Percentiles rank a stretch among this genome's conserved stretches.
Evolutionary conservation across 2,113 vertebrate species (phyloP).

Genomic region (Enhydra lutris): DNA sequence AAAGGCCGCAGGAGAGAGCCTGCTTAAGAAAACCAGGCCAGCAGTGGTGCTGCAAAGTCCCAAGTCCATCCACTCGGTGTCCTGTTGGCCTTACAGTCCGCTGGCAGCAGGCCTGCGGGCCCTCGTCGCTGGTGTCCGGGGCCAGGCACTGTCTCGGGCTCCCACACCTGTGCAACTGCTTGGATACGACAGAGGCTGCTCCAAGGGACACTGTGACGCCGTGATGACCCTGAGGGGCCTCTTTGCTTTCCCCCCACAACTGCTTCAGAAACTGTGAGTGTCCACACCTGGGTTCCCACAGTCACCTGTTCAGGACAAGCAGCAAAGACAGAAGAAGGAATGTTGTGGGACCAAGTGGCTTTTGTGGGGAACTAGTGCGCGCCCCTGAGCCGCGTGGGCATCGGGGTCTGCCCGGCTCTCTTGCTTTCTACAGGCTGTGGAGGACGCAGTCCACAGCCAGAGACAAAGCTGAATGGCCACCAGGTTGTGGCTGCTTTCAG

Average conservation of each 20-base stretch:
- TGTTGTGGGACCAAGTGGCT: not conserved
- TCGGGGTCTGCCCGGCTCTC: not conserved
- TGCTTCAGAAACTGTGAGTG: not conserved
- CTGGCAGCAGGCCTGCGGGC: not conserved
- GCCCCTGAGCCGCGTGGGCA: accelerated
- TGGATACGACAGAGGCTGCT: not conserved
- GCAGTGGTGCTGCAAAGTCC: not conserved
- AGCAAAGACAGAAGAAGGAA: not conserved
- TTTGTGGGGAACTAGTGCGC: not conserved
- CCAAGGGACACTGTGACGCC: not conserved
- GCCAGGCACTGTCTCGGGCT: not conserved
- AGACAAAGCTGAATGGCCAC: not conserved
- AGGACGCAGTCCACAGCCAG: not conserved
- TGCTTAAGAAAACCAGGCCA: not conserved
- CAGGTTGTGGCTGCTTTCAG: not conserved
- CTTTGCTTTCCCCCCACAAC: not conserved
- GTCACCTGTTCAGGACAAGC: conserved; percentile 19
- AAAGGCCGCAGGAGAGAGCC: not conserved
- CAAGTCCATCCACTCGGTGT: accelerated
- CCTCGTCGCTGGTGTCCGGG: not conserved
- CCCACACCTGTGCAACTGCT: not conserved
- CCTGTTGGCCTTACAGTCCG: not conserved
- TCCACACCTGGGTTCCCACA: not conserved
- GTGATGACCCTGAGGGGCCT: not conserved
- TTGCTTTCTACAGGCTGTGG: not conserved